Evolutionary conservation across 2,888 invertebrate genomes (phyloP).

Genomic region (Spatulosminthurus flaviceps): DNA sequence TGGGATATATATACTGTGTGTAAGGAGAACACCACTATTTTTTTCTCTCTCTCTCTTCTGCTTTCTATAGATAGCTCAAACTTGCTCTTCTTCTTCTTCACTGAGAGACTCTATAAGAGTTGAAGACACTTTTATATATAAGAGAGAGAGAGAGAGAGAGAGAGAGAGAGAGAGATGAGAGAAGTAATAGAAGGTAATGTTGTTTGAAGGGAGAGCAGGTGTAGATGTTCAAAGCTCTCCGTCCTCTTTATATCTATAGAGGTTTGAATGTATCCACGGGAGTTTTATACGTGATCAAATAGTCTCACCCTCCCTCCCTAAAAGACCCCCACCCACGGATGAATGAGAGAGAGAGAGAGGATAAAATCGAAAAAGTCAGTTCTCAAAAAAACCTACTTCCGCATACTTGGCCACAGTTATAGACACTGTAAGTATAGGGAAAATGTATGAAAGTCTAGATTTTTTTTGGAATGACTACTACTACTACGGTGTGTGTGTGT

Average conservation of each 20-base stretch:
- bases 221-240: constrained; percentile 31
- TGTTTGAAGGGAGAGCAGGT: constrained; percentile 35
- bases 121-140: no score
- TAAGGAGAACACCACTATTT: constrained; percentile 24
- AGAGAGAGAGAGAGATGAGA: no score
- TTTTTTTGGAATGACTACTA: no score
- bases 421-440: constrained; percentile 32
- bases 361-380: constrained; percentile 24
- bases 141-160: no score
- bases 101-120: no score
- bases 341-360: no score
- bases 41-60: constrained; percentile 20
- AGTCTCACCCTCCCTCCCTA: no score
- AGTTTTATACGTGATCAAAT: no score
- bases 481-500: no score
- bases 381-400: not conserved
- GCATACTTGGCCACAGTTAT: constrained; percentile 23
- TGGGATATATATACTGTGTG: not conserved
- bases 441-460: no score
- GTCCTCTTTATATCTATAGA: not conserved
- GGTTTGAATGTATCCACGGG: not conserved
- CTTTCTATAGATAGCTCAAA: constrained; percentile 11
- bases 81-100: constrained; percentile 17
- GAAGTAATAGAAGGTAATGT: no score
- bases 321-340: no score